phyloP scores from a whole-genome alignment of 35 echinoderm and acorn worm genomes.

The Diadema setosum region DNA sequence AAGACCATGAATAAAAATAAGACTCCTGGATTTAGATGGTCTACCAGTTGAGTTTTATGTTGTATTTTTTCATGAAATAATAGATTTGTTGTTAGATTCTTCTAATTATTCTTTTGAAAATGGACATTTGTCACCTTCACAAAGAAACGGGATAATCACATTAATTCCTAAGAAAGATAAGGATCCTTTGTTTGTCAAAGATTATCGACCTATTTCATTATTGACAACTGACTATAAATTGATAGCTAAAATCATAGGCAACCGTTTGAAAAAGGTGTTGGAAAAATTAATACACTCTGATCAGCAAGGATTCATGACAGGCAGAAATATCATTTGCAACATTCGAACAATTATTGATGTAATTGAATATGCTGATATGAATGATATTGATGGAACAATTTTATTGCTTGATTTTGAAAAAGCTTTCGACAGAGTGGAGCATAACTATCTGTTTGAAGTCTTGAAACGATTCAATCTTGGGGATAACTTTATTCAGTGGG shows the following conservation, averaged over 20 bases:
- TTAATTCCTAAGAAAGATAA: constrained; percentile 19
- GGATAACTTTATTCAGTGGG: neutral
- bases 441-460: neutral
- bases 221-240: neutral
- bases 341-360: neutral
- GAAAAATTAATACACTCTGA: neutral
- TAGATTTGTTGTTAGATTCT: neutral
- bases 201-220: constrained; percentile 7
- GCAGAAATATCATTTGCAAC: neutral
- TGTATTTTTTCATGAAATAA: neutral
- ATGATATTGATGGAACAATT: neutral
- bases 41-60: constrained; percentile 8
- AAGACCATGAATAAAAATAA: constrained; percentile 3
- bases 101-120: constrained; percentile 19
- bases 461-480: neutral
- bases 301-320: neutral
- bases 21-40: neutral
- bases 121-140: neutral
- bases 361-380: neutral
- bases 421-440: constrained; percentile 1
- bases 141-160: constrained; percentile 15
- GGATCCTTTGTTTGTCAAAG: neutral
- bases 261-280: neutral
- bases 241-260: neutral
- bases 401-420: neutral